Percentiles rank a stretch among this genome's conserved stretches.
Evolutionary conservation across 2,797 vertebrate species (phyloP).

Genomic region (Brachyalestes nurse): DNA sequence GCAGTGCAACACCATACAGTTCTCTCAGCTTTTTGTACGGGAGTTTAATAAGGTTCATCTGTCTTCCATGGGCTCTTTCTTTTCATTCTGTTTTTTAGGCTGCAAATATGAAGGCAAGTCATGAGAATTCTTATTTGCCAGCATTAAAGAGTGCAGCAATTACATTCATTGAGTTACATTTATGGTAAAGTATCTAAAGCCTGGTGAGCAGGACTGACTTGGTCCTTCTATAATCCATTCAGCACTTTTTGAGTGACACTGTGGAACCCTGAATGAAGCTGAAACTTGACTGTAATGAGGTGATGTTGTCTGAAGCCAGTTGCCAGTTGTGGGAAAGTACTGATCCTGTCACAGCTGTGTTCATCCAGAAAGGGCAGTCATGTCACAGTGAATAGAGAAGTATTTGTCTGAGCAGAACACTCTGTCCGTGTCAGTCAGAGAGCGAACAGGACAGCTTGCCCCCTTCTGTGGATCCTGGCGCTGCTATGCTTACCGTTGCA

Average conservation of each 20-base stretch:
- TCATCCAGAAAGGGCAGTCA: not conserved
- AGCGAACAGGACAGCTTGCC: not conserved
- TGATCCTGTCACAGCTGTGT: not conserved
- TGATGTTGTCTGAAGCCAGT: not conserved
- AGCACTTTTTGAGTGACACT: not conserved
- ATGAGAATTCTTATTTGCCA: too few relatives aligned
- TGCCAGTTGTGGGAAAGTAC: not conserved
- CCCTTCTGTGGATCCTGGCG: not conserved
- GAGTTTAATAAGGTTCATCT: not conserved
- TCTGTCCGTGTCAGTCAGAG: slow-evolving; percentile 5
- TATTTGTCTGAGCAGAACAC: slow-evolving; percentile 10
- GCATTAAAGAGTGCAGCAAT: too few relatives aligned
- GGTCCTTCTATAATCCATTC: not conserved
- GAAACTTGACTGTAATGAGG: not conserved
- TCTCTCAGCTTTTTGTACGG: not conserved
- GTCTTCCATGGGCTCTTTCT: not conserved
- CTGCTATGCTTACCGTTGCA: not conserved
- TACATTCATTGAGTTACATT: too few relatives aligned
- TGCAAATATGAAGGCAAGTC: not conserved
- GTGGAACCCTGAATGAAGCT: not conserved
- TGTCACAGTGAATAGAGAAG: not conserved
- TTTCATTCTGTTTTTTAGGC: not conserved
- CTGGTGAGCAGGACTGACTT: not conserved
- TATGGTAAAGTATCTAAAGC: too few relatives aligned
- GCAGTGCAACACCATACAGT: not conserved